A percentile compares a stretch with the other conserved stretches of the same genome.
Conservation (phyloP, 2,797 vertebrate genomes). For the Dicrostonyx torquatus region DNA sequence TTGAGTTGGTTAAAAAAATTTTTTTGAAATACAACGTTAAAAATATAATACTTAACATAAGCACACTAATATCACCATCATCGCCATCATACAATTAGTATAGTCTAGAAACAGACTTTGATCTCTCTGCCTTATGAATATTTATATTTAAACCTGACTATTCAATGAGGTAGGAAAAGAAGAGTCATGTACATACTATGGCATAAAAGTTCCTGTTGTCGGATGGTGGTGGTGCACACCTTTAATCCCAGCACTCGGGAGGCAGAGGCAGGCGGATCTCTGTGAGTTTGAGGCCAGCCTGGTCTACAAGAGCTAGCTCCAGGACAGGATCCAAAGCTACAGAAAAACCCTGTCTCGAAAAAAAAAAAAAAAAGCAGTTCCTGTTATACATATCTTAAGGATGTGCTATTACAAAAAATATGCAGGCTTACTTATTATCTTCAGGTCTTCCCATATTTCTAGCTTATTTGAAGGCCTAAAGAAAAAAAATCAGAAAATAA, state of each 20-base stretch:
- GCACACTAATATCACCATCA: not conserved
- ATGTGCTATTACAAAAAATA: not conserved
- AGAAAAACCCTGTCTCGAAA: too few species aligned
- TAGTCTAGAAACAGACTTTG: not conserved
- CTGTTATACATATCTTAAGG: constrained; percentile 34
- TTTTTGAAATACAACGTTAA: not conserved
- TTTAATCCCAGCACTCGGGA: too few species aligned
- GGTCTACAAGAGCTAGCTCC: too few species aligned
- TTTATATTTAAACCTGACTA: not conserved
- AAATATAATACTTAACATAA: not conserved
- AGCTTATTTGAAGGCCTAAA: constrained; percentile 95
- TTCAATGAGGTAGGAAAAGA: not conserved
- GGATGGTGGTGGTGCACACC: too few species aligned
- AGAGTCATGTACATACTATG: not conserved
- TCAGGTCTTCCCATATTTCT: constrained; percentile 99
- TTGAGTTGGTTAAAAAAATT: constrained; percentile 30
- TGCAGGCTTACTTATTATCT: constrained; percentile 95
- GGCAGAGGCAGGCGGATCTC: too few species aligned
- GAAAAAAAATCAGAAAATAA: constrained; percentile 66
- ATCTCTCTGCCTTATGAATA: not conserved
- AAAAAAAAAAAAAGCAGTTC: not conserved
- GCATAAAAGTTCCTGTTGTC: not conserved
- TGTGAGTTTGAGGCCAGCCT: too few species aligned
- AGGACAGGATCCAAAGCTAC: too few species aligned
- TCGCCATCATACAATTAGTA: not conserved